Base-by-base conservation (phyloP, 1,140 invertebrate genomes). In the Euschistus heros region DNA sequence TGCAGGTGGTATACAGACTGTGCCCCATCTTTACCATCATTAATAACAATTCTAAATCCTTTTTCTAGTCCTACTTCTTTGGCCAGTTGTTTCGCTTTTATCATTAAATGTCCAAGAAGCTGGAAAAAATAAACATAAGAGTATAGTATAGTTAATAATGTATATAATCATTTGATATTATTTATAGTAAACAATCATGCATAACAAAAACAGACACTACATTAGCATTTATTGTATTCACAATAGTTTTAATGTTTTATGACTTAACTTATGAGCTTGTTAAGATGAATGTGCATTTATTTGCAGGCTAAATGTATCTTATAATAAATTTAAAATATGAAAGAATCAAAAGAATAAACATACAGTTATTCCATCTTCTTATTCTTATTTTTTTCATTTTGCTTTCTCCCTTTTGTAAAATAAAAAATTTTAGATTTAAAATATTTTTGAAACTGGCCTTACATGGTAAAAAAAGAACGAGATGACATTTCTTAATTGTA, bases 1-100 rank as follows among this genome's bases (percentile, higher is more conserved):
- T 97, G 94, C 18, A 97, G 79, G 77, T 96, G 94, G 75, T 88
- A 95, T 42, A 97, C 92, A 54, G 89, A 92, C 72, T 97, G 93
- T 50, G 86, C 85, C 26, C 92, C 93, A 73, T 94, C 75, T 69
- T 82, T 81, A 0, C 93, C 93, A 76, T 96, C 89, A 73, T 97
- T 96, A n/a, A 97, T 81, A 0, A 96, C 92, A 57, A 90, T 73
- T 59, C 88, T 80, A 74, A 85, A 91, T 52, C 88, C 88, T 63
- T 84, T 77, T 54, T 80, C 76, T 10, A 93, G 76, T 5, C 84
- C 83, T 72, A 87, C 75, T 66, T 88, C 74, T 27, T 82, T 80
- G 6, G 90, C 91, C 33, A 92, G 81, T 73, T 89, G 88, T n/a
- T 81, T 81, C 6, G 91, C 91, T n/a, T 85, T 85, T 13, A 85